Base-by-base conservation (phyloP, 2,113 vertebrate species). In the Garra rufa region DNA sequence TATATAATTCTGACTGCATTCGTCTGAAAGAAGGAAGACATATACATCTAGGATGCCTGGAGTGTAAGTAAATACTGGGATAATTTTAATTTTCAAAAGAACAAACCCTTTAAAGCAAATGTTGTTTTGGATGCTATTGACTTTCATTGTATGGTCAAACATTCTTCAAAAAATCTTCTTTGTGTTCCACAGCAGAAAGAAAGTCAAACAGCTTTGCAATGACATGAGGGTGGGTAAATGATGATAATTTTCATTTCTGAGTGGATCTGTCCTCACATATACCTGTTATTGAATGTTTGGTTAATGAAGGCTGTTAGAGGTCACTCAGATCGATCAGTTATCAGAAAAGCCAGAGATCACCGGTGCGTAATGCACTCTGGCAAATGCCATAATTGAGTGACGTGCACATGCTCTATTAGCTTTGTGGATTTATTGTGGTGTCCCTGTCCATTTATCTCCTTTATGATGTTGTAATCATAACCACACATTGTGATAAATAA, bases 401-500 rank as follows among this genome's bases (percentile, higher is more conserved):
- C 38, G 52, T 71, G 24, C 69, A 52, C 67, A 67, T 76, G 84
- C 82, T 85, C 75, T 50, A 76, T 85, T 83, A 88, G 81, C 87
- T 88, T 85, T 74, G 69, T 76, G 81, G 59, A 83, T 85, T 85
- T 88, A 83, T 67, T 38, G 24, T 52, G 50, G 52, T 61, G 63
- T 85, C 46, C 34, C 77, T 83, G 69, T 81, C 76, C 88, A 84
- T 83, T 86, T 88, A 86, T 83, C 83, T 81, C 46, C 55, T 50
- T 71, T 55, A 76, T 38, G 73, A 71, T 76, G 86, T 74, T 88
- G 85, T 88, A 85, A 87, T 88, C 82, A 86, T 81, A 76, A 86
- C 81, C 79, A 83, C 82, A 81, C 85, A 88, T 87, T 86, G 61
- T 83, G 76, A 87, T 86, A 82, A 89, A 88, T 88, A 88, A 90